Evolutionary conservation across 1,140 invertebrate species (phyloP), one percentile per base, ranked within the genome.

Genomic region (Drosophila arawakana): DNA sequence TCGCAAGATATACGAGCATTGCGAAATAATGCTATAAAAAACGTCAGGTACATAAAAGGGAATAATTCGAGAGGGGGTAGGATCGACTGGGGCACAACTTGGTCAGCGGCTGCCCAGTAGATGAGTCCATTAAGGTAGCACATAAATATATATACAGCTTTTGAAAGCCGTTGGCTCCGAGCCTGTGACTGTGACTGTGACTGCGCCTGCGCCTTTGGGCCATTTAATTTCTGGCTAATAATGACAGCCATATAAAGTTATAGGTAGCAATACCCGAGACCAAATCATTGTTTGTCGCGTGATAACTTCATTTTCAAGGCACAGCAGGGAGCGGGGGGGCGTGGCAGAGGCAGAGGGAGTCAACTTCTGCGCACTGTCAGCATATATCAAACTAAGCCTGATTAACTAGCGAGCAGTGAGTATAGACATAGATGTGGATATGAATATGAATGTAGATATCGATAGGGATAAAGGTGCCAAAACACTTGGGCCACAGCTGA

Each of bases 231-330:
- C 80, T 54, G 80, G 82, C 83, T 89, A 88, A 88, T 88, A 88
- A 88, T 88, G 83, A 88, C 83, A 88, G 62, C 76, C 83, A 78
- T 80, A 89, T 86, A 88, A 83, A 88, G 83, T 86, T 86, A 88
- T 83, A 66, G 83, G 83, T 84, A 69, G 76, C 71, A 84, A 57
- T 57, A 80, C 55, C 21, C 34, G 43, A 15, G 46, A 5, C 41
- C 18, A 49, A 10, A 49, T 55, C 75, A 89, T 90, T 80, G 81
- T 91, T 77, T 85, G 78, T 86, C 86, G 81, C 76, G 81, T 90
- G 81, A 91, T 86, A 91, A 80, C 81, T 86, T 86, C 77, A 90
- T 90, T 80, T 80, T 60, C 71, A 67, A 67, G 39, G 54, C 15
- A 4, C 54, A 52, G 9, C 46, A 52, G 18, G 34, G 62, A 73